Evolutionary conservation across 2,888 invertebrate species (phyloP), one percentile per base, ranked within the genome.

Genomic region (Sinotaia quadrata): DNA sequence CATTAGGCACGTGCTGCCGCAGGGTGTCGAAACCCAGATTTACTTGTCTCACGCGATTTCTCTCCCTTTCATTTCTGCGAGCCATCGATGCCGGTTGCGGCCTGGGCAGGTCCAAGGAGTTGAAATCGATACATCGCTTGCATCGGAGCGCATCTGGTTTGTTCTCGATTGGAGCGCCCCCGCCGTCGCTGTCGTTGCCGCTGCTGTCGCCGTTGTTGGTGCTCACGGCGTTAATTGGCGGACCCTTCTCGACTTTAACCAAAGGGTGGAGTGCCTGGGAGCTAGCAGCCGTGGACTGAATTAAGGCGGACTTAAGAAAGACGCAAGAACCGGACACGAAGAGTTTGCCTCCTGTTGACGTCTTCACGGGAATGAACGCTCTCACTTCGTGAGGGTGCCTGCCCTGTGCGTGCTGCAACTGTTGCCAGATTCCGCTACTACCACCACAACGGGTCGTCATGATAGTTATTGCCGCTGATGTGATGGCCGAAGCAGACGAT

Each of bases 31-130:
- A 87, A 15, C 86, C 85, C 61, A 79, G 72, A 71, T 87, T 87
- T 51, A 87, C 86, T 76, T 96, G 95, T 89, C 96, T 96, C 79
- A 97, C 97, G 79, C 97, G 92, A 87, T 97, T 97, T 79, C 97
- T 90, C 89, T 97, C 97, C 47, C 97, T 91, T 33, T 97, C 97
- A 89, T 97, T 97, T 81, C 97, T 91, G 65, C 96, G 90, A 0
- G 95, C 95, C 27, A 87, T 86, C 5, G 95, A 94, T 36, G 95
- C 94, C 24, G 93, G 95, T n/a, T 79, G 79, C 0, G 81, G 77
- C 59, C 78, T 76, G 2, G 83, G 79, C 37, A 84, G 68, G 5
- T 83, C 84, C n/a, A 84, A 72, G 7, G 79, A 75, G 8, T 33
- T 29, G 65, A 84, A 82, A 70, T 85, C 84, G 7, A 84, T 81